A percentile compares a stretch with the other conserved stretches of the same genome.
Conservation (phyloP, 2,797 vertebrate species). For the Botia almorhae region DNA sequence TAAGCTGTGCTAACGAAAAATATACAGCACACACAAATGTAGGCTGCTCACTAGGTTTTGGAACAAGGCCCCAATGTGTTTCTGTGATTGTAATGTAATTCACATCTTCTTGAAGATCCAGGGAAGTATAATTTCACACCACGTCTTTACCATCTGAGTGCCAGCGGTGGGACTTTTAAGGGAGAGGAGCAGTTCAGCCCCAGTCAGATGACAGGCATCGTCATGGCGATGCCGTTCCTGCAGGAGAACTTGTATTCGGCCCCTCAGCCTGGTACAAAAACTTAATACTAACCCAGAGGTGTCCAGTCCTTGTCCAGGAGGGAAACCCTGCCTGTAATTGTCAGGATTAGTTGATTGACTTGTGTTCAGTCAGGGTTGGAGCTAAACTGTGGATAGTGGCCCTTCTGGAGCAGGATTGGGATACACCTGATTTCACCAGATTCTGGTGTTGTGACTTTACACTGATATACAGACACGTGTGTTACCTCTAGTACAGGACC, state of each 20-base stretch:
- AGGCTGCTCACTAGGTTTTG: not conserved
- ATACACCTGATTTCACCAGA: not conserved
- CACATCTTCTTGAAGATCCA: slow-evolving; percentile 71
- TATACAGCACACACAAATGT: not conserved
- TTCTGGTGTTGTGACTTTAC: not conserved
- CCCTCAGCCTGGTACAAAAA: slow-evolving; percentile 77
- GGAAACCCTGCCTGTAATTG: no score
- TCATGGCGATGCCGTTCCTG: slow-evolving; percentile 82
- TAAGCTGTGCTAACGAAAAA: no score
- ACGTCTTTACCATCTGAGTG: slow-evolving; percentile 76
- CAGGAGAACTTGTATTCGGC: slow-evolving; percentile 81
- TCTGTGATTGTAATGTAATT: not conserved
- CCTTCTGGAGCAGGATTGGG: not conserved
- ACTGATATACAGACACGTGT: not conserved
- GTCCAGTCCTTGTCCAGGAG: not conserved
- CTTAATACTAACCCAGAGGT: not conserved
- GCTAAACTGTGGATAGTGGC: no score
- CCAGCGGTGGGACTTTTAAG: slow-evolving; percentile 76
- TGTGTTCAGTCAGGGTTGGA: no score
- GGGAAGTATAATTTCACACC: slow-evolving; percentile 84
- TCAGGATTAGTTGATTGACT: no score
- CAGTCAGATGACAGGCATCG: slow-evolving; percentile 66
- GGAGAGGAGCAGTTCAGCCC: slow-evolving; percentile 77
- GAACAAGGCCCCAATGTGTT: not conserved
- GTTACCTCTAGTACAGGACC: not conserved